Conservation (phyloP, 2,888 invertebrate species). For the Papilio protenor region DNA sequence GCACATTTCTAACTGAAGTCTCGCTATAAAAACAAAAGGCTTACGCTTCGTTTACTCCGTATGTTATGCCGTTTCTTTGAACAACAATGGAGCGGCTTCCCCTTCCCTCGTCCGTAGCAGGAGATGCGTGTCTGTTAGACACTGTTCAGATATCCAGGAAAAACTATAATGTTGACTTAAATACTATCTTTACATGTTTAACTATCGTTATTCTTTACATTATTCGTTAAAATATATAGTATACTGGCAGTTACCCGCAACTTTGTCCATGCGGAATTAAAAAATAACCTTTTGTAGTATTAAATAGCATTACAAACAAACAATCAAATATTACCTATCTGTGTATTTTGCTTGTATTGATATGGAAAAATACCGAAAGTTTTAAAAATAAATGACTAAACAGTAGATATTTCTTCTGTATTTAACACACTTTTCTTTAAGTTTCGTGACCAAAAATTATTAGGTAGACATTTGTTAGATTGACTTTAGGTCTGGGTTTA, state of each 20-base stretch:
- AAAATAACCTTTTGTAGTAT: too few relatives aligned
- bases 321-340: too few relatives aligned
- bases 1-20: neutral
- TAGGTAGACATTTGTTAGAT: neutral
- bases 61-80: constrained; percentile 20
- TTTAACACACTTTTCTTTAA: neutral
- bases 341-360: too few relatives aligned
- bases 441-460: neutral
- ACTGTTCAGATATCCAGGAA: constrained; percentile 13
- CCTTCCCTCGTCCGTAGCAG: neutral
- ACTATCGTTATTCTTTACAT: too few relatives aligned
- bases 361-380: too few relatives aligned
- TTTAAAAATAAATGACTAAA: too few relatives aligned
- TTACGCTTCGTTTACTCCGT: constrained; percentile 20
- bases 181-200: neutral
- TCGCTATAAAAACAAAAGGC: constrained; percentile 18
- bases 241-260: too few relatives aligned
- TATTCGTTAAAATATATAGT: too few relatives aligned
- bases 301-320: too few relatives aligned
- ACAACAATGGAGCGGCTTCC: constrained; percentile 2
- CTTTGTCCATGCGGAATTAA: too few relatives aligned
- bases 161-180: neutral
- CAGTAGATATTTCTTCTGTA: too few relatives aligned
- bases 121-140: neutral
- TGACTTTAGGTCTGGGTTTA: neutral